A percentile compares a stretch with the other conserved stretches of the same genome.
Evolutionary conservation across 2,888 invertebrate genomes (phyloP).

Genomic region (Boloria euphrosyne): DNA sequence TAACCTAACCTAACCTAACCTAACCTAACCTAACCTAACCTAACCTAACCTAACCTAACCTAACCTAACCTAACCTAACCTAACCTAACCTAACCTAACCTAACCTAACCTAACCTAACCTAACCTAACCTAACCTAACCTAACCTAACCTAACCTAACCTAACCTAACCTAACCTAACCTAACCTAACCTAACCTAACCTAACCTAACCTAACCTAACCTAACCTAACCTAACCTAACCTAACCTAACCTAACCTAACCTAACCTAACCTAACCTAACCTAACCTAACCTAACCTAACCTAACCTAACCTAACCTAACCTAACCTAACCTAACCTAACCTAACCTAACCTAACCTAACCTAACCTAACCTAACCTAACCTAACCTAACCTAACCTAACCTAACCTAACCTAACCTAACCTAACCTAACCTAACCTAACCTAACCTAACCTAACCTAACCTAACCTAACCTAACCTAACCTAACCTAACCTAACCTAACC

Average conservation of each 20-base stretch:
- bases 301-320: constrained; percentile 6
- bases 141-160: constrained; percentile 6
- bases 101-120: constrained; percentile 6
- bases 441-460: constrained; percentile 4
- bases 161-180: constrained; percentile 6
- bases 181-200: constrained; percentile 6
- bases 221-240: constrained; percentile 6
- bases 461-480: constrained; percentile 6
- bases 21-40: constrained; percentile 6
- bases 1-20: constrained; percentile 6
- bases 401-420: constrained; percentile 6
- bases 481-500: constrained; percentile 6
- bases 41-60: constrained; percentile 6
- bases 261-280: constrained; percentile 6
- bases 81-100: constrained; percentile 6
- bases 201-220: constrained; percentile 6
- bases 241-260: constrained; percentile 6
- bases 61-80: constrained; percentile 6
- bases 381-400: constrained; percentile 6
- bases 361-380: constrained; percentile 6
- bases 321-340: constrained; percentile 6
- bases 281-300: constrained; percentile 6
- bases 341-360: constrained; percentile 6
- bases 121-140: constrained; percentile 6
- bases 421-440: constrained; percentile 6